phyloP scores from a whole-genome alignment of 2,113 vertebrate genomes.

The Ciconia boyciana region DNA sequence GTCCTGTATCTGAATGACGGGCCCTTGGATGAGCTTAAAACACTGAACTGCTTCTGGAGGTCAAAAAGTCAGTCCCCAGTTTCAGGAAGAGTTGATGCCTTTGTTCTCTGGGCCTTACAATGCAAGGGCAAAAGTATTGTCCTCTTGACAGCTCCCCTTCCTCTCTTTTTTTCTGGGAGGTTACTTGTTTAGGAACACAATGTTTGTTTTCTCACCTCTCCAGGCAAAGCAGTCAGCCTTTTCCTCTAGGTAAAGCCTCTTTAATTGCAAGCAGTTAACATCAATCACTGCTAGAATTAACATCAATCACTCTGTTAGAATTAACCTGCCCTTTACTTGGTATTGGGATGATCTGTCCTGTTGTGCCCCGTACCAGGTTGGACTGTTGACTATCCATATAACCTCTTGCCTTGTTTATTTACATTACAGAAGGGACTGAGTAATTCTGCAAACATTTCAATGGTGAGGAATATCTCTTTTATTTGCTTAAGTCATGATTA shows the following conservation, averaged over 20 bases:
- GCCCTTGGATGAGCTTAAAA: background rate
- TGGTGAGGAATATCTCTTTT: background rate
- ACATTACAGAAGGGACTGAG: background rate
- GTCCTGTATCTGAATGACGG: background rate
- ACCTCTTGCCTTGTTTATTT: background rate
- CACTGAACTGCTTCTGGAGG: background rate
- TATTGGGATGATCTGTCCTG: background rate
- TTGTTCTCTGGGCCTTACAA: background rate
- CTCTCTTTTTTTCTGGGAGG: background rate
- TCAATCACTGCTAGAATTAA: background rate
- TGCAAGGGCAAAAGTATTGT: background rate
- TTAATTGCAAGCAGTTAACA: background rate
- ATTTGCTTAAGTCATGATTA: background rate
- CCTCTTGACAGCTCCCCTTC: background rate
- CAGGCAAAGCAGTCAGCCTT: background rate
- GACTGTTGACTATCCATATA: background rate
- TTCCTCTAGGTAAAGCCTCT: background rate
- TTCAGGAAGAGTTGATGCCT: background rate
- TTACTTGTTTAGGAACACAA: background rate
- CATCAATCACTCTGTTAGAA: background rate
- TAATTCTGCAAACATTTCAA: background rate
- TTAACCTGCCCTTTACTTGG: background rate
- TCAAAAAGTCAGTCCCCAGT: background rate
- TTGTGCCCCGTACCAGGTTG: background rate
- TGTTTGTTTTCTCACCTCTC: background rate